phyloP scores from a whole-genome alignment of 1,140 invertebrate genomes.

The Eueides isabella region DNA sequence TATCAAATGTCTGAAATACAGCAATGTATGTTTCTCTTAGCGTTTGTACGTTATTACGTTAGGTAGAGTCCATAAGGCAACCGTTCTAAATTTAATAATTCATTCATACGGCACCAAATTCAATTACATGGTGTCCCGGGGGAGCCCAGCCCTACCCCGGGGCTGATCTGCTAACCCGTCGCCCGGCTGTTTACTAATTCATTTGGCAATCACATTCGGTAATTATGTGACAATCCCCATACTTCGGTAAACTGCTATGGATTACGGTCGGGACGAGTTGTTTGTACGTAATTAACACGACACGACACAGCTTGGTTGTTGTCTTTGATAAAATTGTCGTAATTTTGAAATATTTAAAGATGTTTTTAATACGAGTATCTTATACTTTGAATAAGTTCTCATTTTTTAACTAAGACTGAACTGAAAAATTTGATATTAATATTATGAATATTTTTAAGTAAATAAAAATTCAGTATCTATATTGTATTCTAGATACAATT shows the following conservation, averaged over 20 bases:
- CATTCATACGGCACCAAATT: slow-evolving; percentile 77
- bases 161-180: slow-evolving; percentile 51
- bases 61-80: slow-evolving; percentile 29
- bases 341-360: too few relatives aligned
- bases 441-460: too few relatives aligned
- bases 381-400: too few relatives aligned
- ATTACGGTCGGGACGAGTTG: slow-evolving; percentile 19
- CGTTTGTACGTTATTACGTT: neutral
- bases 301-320: neutral
- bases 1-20: neutral
- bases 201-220: slow-evolving; percentile 73
- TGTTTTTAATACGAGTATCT: too few relatives aligned
- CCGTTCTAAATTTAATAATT: slow-evolving; percentile 77
- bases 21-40: neutral
- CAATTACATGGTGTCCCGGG: slow-evolving; percentile 66
- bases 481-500: too few relatives aligned
- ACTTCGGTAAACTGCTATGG: slow-evolving; percentile 21
- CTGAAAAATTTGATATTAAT: too few relatives aligned
- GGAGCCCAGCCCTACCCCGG: slow-evolving; percentile 33
- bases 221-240: slow-evolving; percentile 67
- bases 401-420: too few relatives aligned
- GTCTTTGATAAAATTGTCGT: neutral
- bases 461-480: too few relatives aligned
- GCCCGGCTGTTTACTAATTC: slow-evolving; percentile 70
- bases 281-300: slow-evolving; percentile 8